Conservation (phyloP, 2,888 invertebrate species). For the Camponotus fellah region DNA sequence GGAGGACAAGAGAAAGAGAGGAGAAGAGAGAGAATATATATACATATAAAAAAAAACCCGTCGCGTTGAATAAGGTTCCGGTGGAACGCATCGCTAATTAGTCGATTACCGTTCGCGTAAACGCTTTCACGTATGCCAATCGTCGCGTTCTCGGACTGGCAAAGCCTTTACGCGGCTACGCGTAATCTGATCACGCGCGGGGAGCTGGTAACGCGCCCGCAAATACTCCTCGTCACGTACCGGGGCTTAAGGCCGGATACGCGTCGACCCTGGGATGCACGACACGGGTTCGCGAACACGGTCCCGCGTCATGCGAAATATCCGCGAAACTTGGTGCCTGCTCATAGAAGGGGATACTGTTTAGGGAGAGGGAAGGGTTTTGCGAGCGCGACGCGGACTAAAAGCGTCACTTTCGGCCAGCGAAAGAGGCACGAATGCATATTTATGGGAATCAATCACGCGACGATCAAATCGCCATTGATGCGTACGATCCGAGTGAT, state of each 20-base stretch:
- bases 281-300: constrained; percentile 30
- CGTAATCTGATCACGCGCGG: constrained; percentile 83
- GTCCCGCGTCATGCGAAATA: constrained; percentile 62
- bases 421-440: constrained; percentile 53
- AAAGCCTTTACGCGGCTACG: constrained; percentile 62
- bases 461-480: constrained; percentile 43
- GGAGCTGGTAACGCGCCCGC: constrained; percentile 79
- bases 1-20: neutral
- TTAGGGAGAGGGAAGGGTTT: neutral
- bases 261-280: constrained; percentile 46
- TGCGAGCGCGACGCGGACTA: constrained; percentile 7
- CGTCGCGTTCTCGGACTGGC: constrained; percentile 58
- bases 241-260: constrained; percentile 78
- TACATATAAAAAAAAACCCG: no score
- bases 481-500: neutral
- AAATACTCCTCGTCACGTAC: constrained; percentile 83
- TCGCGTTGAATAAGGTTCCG: constrained; percentile 42
- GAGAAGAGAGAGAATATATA: neutral
- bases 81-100: constrained; percentile 66
- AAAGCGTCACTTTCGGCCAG: constrained; percentile 50
- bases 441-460: constrained; percentile 62
- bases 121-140: constrained; percentile 40
- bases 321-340: constrained; percentile 61
- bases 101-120: constrained; percentile 57
- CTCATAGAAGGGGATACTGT: neutral